Percentiles rank a stretch among this genome's conserved stretches.
Evolutionary conservation across 2,888 invertebrate genomes (phyloP).

Genomic region (Sminthurides aquaticus): DNA sequence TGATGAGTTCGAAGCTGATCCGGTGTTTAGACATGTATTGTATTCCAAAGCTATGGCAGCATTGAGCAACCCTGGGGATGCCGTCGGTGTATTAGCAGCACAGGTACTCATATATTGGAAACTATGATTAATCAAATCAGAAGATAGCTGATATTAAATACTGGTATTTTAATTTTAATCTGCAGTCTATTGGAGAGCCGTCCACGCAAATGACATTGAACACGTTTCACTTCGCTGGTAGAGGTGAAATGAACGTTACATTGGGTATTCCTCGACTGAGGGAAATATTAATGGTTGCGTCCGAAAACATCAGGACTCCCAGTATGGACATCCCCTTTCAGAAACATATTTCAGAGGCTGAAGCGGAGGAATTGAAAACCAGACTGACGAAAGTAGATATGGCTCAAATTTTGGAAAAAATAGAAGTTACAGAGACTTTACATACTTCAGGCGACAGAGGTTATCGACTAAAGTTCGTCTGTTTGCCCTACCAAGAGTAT

Average conservation of each 20-base stretch:
- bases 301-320: slow-evolving; percentile 88
- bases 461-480: slow-evolving; percentile 63
- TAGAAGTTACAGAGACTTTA: slow-evolving; percentile 58
- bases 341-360: slow-evolving; percentile 49
- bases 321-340: slow-evolving; percentile 88
- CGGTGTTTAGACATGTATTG: slow-evolving; percentile 59
- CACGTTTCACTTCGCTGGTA: slow-evolving; percentile 98
- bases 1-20: slow-evolving; percentile 53
- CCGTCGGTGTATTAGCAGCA: slow-evolving; percentile 91
- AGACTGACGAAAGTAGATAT: slow-evolving; percentile 71
- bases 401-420: slow-evolving; percentile 67
- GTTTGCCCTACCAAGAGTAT: slow-evolving; percentile 67
- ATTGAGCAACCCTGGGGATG: slow-evolving; percentile 82
- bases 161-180: background rate
- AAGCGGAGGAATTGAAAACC: slow-evolving; percentile 62
- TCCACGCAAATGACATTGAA: slow-evolving; percentile 99
- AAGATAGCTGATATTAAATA: too few relatives aligned
- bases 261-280: slow-evolving; percentile 95
- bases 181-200: slow-evolving; percentile 87
- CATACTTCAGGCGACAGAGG: slow-evolving; percentile 49
- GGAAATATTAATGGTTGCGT: slow-evolving; percentile 94
- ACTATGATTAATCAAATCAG: background rate
- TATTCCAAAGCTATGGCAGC: slow-evolving; percentile 69
- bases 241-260: slow-evolving; percentile 99
- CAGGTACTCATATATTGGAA: slow-evolving; percentile 57